phyloP scores from a whole-genome alignment of 2,113 vertebrate species.

The Ameiurus melas region DNA sequence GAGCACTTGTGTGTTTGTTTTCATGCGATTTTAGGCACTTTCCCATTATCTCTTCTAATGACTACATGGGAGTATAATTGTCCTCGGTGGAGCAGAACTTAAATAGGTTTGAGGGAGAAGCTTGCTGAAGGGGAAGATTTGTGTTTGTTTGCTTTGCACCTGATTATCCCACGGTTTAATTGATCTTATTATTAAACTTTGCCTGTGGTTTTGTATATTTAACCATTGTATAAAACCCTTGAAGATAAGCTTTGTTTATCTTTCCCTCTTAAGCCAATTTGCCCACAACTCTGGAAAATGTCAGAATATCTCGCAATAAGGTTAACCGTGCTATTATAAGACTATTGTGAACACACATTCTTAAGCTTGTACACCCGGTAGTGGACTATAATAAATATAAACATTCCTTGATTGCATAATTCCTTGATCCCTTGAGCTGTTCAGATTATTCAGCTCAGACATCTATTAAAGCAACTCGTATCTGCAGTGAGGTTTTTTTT shows the following conservation, averaged over 20 bases:
- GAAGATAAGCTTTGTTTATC: slow-evolving; percentile 68
- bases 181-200: slow-evolving; percentile 75
- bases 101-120: slow-evolving; percentile 54
- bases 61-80: slow-evolving; percentile 56
- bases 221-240: slow-evolving; percentile 66
- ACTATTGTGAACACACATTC: not conserved
- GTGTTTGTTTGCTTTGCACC: slow-evolving; percentile 58
- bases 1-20: slow-evolving; percentile 18
- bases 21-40: slow-evolving; percentile 23
- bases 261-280: slow-evolving; percentile 54
- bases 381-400: not conserved
- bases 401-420: not conserved
- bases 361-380: not conserved
- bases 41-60: slow-evolving; percentile 48
- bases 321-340: slow-evolving; percentile 64
- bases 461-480: not conserved
- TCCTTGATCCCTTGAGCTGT: not conserved
- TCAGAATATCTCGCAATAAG: slow-evolving; percentile 55
- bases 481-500: not conserved
- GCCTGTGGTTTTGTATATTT: slow-evolving; percentile 70
- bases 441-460: not conserved
- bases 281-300: slow-evolving; percentile 53
- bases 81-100: slow-evolving; percentile 54
- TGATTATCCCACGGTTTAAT: slow-evolving; percentile 73
- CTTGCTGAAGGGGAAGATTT: slow-evolving; percentile 60